Evolutionary conservation across 2,113 vertebrate genomes (phyloP).

Genomic region (Cariama cristata): DNA sequence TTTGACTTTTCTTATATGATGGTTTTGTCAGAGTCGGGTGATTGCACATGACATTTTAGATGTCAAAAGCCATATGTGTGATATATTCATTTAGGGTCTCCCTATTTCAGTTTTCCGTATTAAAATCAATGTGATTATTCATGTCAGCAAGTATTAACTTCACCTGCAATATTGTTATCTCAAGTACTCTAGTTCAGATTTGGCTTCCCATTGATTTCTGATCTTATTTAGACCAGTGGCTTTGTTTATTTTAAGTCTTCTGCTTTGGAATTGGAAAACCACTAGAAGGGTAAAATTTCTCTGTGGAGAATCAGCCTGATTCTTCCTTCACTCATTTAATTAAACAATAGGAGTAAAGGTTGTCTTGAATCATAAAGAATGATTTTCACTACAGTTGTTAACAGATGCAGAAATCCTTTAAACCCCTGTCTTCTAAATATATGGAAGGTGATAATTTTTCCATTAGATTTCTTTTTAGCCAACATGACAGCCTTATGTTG

Average conservation of each 20-base stretch:
- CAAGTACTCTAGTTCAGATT: neutral
- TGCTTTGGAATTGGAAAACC: neutral
- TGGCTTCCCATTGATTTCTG: neutral
- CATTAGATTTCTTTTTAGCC: neutral
- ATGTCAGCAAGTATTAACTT: neutral
- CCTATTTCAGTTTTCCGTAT: neutral
- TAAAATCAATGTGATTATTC: neutral
- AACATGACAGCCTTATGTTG: neutral
- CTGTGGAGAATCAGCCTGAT: neutral
- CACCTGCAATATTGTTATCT: neutral
- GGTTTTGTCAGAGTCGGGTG: neutral
- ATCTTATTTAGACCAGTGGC: neutral
- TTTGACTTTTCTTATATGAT: neutral
- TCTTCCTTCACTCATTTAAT: neutral
- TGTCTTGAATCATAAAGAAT: neutral
- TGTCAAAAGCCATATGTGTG: neutral
- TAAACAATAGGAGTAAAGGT: neutral
- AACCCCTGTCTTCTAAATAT: neutral
- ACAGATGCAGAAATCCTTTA: neutral
- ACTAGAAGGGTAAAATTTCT: neutral
- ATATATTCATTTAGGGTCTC: neutral
- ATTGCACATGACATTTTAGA: neutral
- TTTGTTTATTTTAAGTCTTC: neutral
- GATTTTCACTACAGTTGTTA: neutral
- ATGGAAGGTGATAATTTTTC: neutral